Base-by-base conservation (phyloP, 2,113 vertebrate genomes). In the Cryptotis parvus region DNA sequence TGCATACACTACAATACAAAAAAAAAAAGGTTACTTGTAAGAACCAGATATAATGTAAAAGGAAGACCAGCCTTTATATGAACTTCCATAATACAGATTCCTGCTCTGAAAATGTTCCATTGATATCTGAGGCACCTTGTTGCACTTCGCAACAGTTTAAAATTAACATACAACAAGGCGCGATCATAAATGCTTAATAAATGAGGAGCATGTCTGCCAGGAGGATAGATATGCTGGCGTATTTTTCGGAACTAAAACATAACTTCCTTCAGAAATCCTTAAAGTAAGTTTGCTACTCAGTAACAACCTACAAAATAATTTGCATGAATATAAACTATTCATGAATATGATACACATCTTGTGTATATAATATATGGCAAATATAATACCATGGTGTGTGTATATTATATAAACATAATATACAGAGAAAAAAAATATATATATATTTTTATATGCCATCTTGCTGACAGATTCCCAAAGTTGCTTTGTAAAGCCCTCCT, bases 1-100 rank as follows among this genome's bases (percentile, higher is more conserved):
- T 98, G 96, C 99, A 99, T 89, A 99, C 98, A 95, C 99, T 99
- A 97, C 4, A 96, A 96, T 93, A 82, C 74, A 78, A 83, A 87
- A 96, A 90, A 85, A 69, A 96, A n/a, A n/a, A n/a, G n/a, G 15
- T 78, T 95, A 26, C 37, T 72, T 86, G 89, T 85, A 88, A 87
- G 92, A 95, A 81, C 20, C 58, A 70, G 15, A 22, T 63, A 84
- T 70, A 93, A 41, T 63, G 74, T 63, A 84, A 94, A 84, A 78
- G 35, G 84, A 90, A 90, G 24, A 76, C 29, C 11, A 92, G 73
- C 65, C 2, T 68, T 39, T 70, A 82, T 9, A 20, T 49, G 45
- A 45, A 49, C 6, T 87, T 84, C 91, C 73, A 91, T 82, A 91
- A 73, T 73, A 41, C 72, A 80, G 15, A 63, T 31, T 76, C 26